Base-by-base conservation (phyloP, 2,797 vertebrate species). In the Saxicola maurus region DNA sequence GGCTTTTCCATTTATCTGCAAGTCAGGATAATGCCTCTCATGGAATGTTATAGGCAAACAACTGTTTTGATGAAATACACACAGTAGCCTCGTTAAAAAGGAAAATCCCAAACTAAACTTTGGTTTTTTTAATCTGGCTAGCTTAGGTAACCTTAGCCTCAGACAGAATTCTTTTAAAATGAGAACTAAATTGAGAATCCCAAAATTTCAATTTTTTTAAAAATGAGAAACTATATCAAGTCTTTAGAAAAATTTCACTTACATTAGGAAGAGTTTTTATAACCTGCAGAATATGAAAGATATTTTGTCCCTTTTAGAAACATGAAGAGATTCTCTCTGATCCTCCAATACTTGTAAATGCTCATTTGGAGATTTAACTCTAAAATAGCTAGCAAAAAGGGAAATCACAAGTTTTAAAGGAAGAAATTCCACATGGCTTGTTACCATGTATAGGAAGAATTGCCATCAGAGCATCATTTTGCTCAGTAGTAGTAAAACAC, bases 131-230 rank as follows among this genome's bases (percentile, higher is more conserved):
- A 13, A 33, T 13, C 31, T 42, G 21, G 5, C 7, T 66, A 46
- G 12, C 27, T 81, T 30, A 67, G 25, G 35, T 43, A 74, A 61
- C 13, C 13, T 38, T n/a, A 24, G 30, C 16, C 27, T 61, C 21
- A 55, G 17, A 72, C 3, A 65, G 4, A 55, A 35, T 45, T 69
- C 4, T 49, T 75, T 73, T 31, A 42, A 73, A 73, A 80, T 38
- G 2, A 53, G 12, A 79, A 65, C 13, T 28, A 37, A 72, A 51
- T 33, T 11, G 7, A 60, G 33, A 76, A 79, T 35, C 27, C 1
- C 1, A 28, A 45, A 40, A 40, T 19, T 14, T 21, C 1, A 1
- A 1, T 19, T 72, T 82, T 78, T 43, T n/a, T 19, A 0, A 0
- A 61, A 86, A 43, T 13, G 3, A 67, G 37, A 56, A 82, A 48